Evolutionary conservation across 2,113 vertebrate species (phyloP).

Genomic region (Coracopsis vasa): DNA sequence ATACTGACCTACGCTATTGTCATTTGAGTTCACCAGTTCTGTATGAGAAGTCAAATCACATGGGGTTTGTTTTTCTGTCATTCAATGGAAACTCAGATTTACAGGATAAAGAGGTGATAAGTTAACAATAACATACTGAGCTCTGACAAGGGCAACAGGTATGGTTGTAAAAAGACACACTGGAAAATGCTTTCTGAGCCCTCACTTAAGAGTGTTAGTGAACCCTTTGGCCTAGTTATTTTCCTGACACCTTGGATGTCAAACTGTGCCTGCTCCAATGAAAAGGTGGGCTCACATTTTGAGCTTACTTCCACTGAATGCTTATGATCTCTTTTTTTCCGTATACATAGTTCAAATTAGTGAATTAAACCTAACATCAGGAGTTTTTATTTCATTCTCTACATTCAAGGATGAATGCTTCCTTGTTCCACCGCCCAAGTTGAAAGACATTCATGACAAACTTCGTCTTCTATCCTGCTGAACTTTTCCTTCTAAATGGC

Average conservation of each 20-base stretch:
- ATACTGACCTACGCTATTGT: background rate
- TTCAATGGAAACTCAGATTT: background rate
- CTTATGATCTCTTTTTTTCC: background rate
- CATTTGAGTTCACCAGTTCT: background rate
- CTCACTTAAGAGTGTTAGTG: background rate
- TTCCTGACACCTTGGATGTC: background rate
- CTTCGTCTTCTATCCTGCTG: background rate
- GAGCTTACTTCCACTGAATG: background rate
- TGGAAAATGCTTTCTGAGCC: background rate
- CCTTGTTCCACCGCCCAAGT: accelerated
- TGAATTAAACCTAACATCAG: background rate
- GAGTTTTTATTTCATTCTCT: background rate
- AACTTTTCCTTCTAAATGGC: background rate
- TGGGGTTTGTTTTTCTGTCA: background rate
- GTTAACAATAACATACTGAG: background rate
- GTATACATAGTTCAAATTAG: background rate
- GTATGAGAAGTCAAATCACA: background rate
- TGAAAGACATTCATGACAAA: background rate
- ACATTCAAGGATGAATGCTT: background rate
- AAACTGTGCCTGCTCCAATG: background rate
- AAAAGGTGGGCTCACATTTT: background rate
- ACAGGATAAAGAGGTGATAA: background rate
- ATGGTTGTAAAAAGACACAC: background rate
- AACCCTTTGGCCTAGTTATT: background rate
- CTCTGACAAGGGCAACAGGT: background rate